Base-by-base conservation (phyloP, 2,113 vertebrate genomes). In the Tauraco erythrolophus region DNA sequence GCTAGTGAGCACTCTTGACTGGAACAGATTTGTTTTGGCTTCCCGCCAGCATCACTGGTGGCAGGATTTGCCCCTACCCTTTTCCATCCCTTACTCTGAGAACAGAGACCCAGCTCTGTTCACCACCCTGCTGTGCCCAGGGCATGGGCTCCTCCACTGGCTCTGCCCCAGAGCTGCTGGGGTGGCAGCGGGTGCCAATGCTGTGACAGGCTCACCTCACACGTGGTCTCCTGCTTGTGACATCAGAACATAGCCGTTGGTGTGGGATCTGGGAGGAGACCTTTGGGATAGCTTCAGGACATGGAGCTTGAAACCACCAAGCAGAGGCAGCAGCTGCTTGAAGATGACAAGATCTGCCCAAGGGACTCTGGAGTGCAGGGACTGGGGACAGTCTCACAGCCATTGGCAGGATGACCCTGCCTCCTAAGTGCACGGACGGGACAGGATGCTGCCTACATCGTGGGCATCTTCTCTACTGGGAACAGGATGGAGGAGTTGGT, bases 91-190 rank as follows among this genome's bases (percentile, higher is more conserved):
- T 30, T 35, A 14, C 9, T 51, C 19, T 71, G 88, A 61, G 37
- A 30, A 5, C 4, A n/a, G 66, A 58, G 37, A 72, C 18, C 46
- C 37, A n/a, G 65, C 33, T 58, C 27, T 43, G 27, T 37, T 54
- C 23, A 51, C 19, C 21, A 62, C 9, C 27, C 25, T 43, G 31
- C 66, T 41, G 46, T 61, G 35, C 22, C 56, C 48, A 7, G 37
- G 7, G 37, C 84, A 57, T 13, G 23, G 43, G 41, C 61, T 82
- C 18, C 24, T 61, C 19, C 30, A 3, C 3, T 0, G 0, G 41
- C 31, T 69, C 37, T 87, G 60, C 39, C 37, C 19, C 1, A 35
- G 22, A 57, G n/a, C 45, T 76, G 43, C 25, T 1, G 3, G 24
- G 28, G 56, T 24, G 16, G 90, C 90, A 81, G 37, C 0, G 21